Percentiles rank a stretch among this genome's conserved stretches.
Conservation (phyloP, 2,113 vertebrate species). For the Mesoclemmys tuberculata region DNA sequence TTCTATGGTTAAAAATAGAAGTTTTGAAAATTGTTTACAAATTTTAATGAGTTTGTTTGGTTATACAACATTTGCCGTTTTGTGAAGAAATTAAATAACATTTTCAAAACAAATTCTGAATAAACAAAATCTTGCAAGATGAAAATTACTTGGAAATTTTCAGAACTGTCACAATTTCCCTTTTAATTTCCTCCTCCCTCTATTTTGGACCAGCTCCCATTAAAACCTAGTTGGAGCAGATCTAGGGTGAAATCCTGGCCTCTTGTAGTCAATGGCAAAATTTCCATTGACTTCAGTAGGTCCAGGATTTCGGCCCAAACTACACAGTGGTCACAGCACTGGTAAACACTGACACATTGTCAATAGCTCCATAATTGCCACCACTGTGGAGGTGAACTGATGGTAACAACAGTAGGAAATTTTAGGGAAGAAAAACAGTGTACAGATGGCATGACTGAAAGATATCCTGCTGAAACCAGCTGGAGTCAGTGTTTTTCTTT, state of each 20-base stretch:
- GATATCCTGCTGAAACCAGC: neutral
- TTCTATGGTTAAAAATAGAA: no score
- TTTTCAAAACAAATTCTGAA: neutral
- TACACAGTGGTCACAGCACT: neutral
- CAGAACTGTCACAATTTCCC: neutral
- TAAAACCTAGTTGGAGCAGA: neutral
- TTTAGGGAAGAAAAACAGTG: neutral
- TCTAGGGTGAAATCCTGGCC: neutral
- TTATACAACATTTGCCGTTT: no score
- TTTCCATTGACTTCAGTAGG: neutral
- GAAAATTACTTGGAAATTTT: neutral
- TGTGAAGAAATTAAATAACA: no score
- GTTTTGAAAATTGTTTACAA: no score
- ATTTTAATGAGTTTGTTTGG: no score
- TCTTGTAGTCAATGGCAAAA: neutral
- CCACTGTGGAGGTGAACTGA: accelerated
- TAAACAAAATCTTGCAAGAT: neutral
- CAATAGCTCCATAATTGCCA: no score
- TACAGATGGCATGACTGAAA: neutral
- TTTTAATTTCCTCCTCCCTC: neutral
- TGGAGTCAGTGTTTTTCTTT: neutral
- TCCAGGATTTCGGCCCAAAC: neutral
- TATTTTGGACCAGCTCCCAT: neutral
- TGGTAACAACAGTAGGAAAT: no score
- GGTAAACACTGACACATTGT: no score